A percentile compares a stretch with the other conserved stretches of the same genome.
These are phyloP conservation scores for Allolobophora icterica DNA, from an alignment of 2,888 invertebrate species.

Conservation along the genomic window DNA sequence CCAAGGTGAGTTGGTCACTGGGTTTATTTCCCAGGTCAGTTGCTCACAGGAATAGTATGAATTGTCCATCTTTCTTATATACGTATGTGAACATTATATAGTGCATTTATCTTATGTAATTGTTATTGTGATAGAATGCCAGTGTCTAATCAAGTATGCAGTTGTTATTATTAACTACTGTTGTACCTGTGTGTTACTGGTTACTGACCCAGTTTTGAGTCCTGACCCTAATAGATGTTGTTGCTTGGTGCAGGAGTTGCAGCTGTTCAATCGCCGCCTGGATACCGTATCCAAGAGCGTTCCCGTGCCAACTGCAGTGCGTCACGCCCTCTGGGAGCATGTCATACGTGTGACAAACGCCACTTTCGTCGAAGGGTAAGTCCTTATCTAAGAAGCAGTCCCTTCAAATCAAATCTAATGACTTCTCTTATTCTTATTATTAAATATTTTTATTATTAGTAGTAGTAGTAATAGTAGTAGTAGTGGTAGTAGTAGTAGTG, in stretches of 20 bases:
- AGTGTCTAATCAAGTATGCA: no score
- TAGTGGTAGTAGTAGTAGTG: no score
- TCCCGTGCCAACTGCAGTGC: constrained; percentile 75
- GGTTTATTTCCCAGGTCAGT: no score
- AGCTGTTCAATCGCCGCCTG: constrained; percentile 79
- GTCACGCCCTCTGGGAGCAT: constrained; percentile 83
- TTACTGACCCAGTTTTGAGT: neutral
- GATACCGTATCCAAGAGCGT: constrained; percentile 76
- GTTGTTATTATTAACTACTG: no score
- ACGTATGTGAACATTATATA: no score
- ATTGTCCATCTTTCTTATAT: neutral
- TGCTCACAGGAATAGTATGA: no score
- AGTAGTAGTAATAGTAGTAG: neutral
- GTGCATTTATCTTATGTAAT: no score
- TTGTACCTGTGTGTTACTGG: no score
- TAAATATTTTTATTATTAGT: constrained; percentile 28
- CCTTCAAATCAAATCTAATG: neutral
- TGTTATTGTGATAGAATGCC: no score
- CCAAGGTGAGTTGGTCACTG: no score
- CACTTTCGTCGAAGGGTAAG: constrained; percentile 85
- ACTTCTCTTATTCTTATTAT: neutral
- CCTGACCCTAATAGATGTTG: neutral
- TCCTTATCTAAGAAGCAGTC: neutral
- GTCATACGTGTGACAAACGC: constrained; percentile 84
- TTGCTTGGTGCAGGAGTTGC: constrained; percentile 62